Evolutionary conservation across 1,140 invertebrate species (phyloP), one percentile per base, ranked within the genome.

Genomic region (Zophobas atratus): DNA sequence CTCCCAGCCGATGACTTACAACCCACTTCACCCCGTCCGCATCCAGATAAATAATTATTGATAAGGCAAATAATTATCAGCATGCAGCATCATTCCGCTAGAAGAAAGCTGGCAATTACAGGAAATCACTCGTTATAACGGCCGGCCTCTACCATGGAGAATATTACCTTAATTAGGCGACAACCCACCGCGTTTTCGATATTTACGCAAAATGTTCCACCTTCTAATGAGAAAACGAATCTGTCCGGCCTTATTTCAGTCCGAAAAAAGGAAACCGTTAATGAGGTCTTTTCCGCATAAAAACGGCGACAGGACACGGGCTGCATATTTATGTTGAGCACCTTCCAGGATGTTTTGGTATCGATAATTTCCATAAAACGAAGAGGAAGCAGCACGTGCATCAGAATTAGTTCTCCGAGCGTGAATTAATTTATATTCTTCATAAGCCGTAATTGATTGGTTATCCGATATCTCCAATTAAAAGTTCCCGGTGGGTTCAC

Each of bases 41-140:
- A 67, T 67, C 38, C 20, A 43, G 39, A 67, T 20, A 20, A 20
- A 20, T 20, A 20, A 20, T 20, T 20, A 20, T 20, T 20, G 20
- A 20, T 67, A 67, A 60, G 34, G 36, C 36, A 60, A 60, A 67
- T 67, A 67, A 67, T 67, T 67, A 67, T 43, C 60, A 67, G 38
- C 60, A 67, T 67, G 60, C 60, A 67, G 43, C 36, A 67, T 36
- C 33, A 60, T 60, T 60, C 36, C n/a, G 56, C 36, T 60, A 60
- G 56, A 43, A 36, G 39, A 34, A 36, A 67, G 43, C 38, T 67
- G 39, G 43, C 60, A 67, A 67, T 67, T 43, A 36, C 60, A 67
- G 60, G 60, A 67, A 67, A 39, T 67, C 60, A 67, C 60, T 67
- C 20, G 60, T 67, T 67, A 43, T 43, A 67, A 43, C 60, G 39